These are phyloP conservation scores for Sander vitreus DNA, from an alignment of 2,113 vertebrate species.

Conservation along the genomic window DNA sequence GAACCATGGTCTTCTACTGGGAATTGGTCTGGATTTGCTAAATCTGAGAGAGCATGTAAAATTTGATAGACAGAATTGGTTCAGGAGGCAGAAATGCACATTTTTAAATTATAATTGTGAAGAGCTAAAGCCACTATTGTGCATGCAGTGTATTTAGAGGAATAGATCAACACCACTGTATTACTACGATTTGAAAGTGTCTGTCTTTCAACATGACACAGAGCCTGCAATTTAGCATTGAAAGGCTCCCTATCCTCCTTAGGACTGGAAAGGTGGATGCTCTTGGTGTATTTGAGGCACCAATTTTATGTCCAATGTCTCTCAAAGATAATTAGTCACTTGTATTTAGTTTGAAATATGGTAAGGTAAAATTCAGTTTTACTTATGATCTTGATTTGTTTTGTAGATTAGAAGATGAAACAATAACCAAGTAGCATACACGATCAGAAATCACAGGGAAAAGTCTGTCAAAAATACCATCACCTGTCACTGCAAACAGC, in stretches of 20 bases:
- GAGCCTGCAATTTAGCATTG: background rate
- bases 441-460: background rate
- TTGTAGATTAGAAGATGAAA: background rate
- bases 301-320: background rate
- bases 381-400: background rate
- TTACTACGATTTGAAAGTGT: background rate
- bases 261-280: background rate
- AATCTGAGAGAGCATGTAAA: slow-evolving; percentile 16
- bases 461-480: background rate
- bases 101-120: background rate
- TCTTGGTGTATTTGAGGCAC: background rate
- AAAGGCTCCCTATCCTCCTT: background rate
- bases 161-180: background rate
- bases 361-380: background rate
- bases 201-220: background rate
- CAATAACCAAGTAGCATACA: background rate
- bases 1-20: slow-evolving; percentile 9
- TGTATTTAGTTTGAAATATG: background rate
- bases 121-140: background rate
- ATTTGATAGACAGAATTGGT: slow-evolving; percentile 16
- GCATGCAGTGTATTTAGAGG: background rate
- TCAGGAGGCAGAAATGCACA: slow-evolving; percentile 3
- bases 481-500: background rate
- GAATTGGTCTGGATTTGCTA: slow-evolving; percentile 25
- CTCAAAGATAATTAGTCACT: background rate